Conservation (phyloP, 2,113 vertebrate species). For the Oriolus oriolus region DNA sequence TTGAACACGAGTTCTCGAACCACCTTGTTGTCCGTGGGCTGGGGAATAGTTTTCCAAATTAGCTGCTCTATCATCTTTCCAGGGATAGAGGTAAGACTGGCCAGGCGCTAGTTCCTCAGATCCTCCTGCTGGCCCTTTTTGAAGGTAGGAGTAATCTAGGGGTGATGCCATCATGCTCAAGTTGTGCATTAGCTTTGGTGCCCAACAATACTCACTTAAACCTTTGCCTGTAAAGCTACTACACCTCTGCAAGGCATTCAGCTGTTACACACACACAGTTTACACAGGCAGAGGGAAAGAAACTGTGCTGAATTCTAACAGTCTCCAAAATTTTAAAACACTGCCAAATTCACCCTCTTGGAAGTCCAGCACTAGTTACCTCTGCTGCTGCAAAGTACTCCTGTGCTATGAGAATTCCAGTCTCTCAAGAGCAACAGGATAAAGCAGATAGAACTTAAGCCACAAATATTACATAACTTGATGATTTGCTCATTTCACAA, state of each 20-base stretch:
- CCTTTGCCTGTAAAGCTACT: not conserved
- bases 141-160: not conserved
- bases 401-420: not conserved
- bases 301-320: not conserved
- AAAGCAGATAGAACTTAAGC: not conserved
- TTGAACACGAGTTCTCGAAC: not conserved
- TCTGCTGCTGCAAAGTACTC: not conserved
- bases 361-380: not conserved
- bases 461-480: not conserved
- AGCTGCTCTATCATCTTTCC: not conserved
- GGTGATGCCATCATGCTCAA: not conserved
- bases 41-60: not conserved
- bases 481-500: not conserved
- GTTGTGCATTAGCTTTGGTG: not conserved
- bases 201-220: fast-evolving
- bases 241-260: not conserved
- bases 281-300: not conserved
- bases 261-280: fast-evolving
- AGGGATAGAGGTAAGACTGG: not conserved
- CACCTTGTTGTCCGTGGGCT: not conserved
- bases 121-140: not conserved
- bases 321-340: not conserved
- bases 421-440: not conserved
- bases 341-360: not conserved
- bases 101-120: not conserved